Base-by-base conservation (phyloP, 2,888 invertebrate species). In the Endomychus coccineus region DNA sequence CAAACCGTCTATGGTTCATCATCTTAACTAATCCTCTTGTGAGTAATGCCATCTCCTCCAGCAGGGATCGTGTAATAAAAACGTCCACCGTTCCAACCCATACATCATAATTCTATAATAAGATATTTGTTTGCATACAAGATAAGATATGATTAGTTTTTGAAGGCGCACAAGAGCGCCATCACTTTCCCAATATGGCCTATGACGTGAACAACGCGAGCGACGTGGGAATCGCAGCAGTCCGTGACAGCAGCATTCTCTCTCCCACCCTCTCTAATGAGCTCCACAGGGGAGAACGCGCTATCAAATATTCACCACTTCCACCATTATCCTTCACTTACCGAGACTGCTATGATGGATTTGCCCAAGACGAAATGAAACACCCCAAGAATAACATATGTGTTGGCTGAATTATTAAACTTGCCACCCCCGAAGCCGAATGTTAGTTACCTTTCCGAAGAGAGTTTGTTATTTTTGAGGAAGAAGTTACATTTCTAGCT, bases 241-340 rank as follows among this genome's bases (percentile, higher is more conserved):
- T 30, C 52, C 49, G 51, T 49, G 55, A 54, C 53, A 49, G 51
- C 39, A 36, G 24, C 31, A 21, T 25, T n/a, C 6, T 19, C 21
- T 19, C 6, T n/a, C 21, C 21, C 21, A 6, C 21, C n/a, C n/a
- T 6, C 21, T 51, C 50, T 54, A 51, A 51, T 51, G 50, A 54
- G 51, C 51, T 50, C 49, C 50, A 51, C 49, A 39, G 49, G 53
- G 51, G 46, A 46, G 40, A 39, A n/a, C n/a, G 39, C 44, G 42
- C 41, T 50, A 56, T 55, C 50, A 56, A 58, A 56, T 58, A 56
- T 56, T 56, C 52, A 56, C 56, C 54, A 48, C 47, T 49, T 49
- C 52, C 45, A 52, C 55, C 55, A 56, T 58, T 58, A 58, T 56
- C 50, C 51, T 52, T 50, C 51, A 52, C 53, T 55, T 55, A 52